A percentile compares a stretch with the other conserved stretches of the same genome.
These are phyloP conservation scores for Trichomycterus rosablanca DNA, from an alignment of 2,113 vertebrate genomes.

Conservation along the genomic window DNA sequence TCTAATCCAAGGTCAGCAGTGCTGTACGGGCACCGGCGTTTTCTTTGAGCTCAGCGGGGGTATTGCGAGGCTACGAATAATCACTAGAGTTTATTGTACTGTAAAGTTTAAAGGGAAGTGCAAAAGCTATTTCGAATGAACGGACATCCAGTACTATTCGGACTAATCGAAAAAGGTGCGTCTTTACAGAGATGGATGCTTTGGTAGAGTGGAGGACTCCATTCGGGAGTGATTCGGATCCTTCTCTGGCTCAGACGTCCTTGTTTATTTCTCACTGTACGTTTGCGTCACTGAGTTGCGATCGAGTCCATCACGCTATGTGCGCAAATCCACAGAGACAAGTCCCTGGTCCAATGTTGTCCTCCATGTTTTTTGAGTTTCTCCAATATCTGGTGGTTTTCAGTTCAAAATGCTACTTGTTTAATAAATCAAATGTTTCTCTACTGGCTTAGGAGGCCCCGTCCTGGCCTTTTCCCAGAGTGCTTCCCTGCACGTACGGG, in stretches of 20 bases:
- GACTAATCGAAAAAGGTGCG: constrained; percentile 57
- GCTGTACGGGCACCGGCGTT: constrained; percentile 69
- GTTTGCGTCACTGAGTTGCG: constrained; percentile 46
- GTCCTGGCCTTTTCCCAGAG: constrained; percentile 27
- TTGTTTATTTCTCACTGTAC: constrained; percentile 37
- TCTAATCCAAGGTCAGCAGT: constrained; percentile 75
- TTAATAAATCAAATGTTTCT: constrained; percentile 32
- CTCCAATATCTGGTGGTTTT: constrained; percentile 25
- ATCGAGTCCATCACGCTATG: constrained; percentile 66
- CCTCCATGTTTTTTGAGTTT: constrained; percentile 43
- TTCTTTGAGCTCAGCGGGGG: constrained; percentile 70
- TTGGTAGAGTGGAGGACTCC: constrained; percentile 68
- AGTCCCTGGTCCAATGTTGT: not conserved
- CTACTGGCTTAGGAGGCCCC: constrained; percentile 36
- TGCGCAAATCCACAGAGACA: constrained; percentile 69
- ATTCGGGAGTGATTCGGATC: constrained; percentile 69
- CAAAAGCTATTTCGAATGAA: constrained; percentile 68
- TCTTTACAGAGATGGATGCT: constrained; percentile 67
- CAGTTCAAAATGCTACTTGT: constrained; percentile 8
- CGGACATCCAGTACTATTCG: constrained; percentile 60
- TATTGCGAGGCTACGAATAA: constrained; percentile 81
- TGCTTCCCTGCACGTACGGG: constrained; percentile 32
- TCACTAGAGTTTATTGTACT: constrained; percentile 97
- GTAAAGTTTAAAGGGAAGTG: constrained; percentile 97
- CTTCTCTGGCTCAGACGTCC: constrained; percentile 31